Percentiles rank a stretch among this genome's conserved stretches.
Conservation (phyloP, 2,888 invertebrate species). For the Caenorhabditis sp. region DNA sequence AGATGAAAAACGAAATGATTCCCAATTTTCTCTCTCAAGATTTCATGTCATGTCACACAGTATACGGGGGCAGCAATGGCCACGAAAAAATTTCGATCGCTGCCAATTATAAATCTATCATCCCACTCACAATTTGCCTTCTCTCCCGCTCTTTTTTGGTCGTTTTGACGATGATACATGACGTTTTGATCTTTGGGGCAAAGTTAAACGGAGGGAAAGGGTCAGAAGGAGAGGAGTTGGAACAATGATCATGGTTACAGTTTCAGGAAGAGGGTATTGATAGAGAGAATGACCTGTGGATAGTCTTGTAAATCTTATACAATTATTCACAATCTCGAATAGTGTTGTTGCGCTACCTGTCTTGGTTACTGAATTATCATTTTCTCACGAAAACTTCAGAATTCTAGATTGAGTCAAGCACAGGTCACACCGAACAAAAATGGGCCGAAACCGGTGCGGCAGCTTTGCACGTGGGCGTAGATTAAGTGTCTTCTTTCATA, state of each 20-base stretch:
- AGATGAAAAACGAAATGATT: not conserved
- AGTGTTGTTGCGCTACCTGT: too few species aligned
- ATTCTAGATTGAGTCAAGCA: too few species aligned
- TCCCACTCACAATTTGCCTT: slow-evolving; percentile 10
- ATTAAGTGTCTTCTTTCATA: too few species aligned
- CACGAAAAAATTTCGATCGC: slow-evolving; percentile 27
- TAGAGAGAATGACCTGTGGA: too few species aligned
- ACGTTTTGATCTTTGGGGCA: slow-evolving; percentile 30
- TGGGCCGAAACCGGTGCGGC: too few species aligned
- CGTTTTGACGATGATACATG: slow-evolving; percentile 13
- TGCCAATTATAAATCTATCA: slow-evolving; percentile 50
- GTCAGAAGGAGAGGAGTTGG: not conserved
- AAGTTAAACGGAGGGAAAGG: not conserved
- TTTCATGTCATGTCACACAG: slow-evolving; percentile 16
- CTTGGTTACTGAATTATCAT: too few species aligned
- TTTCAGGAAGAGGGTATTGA: not conserved
- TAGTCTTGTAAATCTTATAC: too few species aligned
- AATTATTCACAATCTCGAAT: too few species aligned
- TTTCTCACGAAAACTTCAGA: too few species aligned
- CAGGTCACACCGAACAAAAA: too few species aligned
- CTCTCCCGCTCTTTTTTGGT: not conserved
- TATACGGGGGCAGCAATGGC: not conserved
- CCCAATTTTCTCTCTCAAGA: not conserved
- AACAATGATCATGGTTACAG: not conserved
- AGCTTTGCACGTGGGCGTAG: too few species aligned